Conservation (phyloP, 2,888 invertebrate species). For the Mallateleia sp. region DNA sequence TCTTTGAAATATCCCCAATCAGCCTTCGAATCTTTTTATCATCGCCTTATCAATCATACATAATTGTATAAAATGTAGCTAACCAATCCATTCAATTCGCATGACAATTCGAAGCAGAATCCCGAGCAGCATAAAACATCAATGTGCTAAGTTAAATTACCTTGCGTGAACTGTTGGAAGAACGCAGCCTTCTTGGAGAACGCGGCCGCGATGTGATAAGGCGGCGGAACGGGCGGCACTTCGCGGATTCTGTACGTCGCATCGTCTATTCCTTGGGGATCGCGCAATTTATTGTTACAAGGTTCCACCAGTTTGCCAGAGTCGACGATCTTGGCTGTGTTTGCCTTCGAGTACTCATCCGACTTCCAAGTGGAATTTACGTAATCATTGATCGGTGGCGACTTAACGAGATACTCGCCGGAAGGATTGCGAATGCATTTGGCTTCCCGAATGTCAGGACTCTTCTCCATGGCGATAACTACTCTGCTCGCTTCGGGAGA, state of each 20-base stretch:
- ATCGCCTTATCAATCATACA: too few relatives aligned
- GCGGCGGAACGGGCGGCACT: conserved; percentile 91
- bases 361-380: conserved; percentile 88
- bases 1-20: too few relatives aligned
- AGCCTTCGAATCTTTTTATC: too few relatives aligned
- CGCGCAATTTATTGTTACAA: conserved; percentile 79
- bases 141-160: conserved; percentile 66
- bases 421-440: conserved; percentile 88
- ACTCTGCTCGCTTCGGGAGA: conserved; percentile 85
- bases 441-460: conserved; percentile 88
- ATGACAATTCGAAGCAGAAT: too few relatives aligned
- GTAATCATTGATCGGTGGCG: conserved; percentile 87
- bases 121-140: too few relatives aligned
- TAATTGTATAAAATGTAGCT: too few relatives aligned
- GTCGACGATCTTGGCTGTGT: conserved; percentile 87
- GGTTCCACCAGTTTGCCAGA: conserved; percentile 87
- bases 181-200: conserved; percentile 94
- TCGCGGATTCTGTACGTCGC: conserved; percentile 83
- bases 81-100: too few relatives aligned
- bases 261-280: conserved; percentile 48
- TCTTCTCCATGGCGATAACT: conserved; percentile 87
- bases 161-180: conserved; percentile 86
- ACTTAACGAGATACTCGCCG: conserved; percentile 85
- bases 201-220: conserved; percentile 96
- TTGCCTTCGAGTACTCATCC: conserved; percentile 87